phyloP scores from a whole-genome alignment of 2,113 vertebrate genomes.

The Emydocephalus ijimae region DNA sequence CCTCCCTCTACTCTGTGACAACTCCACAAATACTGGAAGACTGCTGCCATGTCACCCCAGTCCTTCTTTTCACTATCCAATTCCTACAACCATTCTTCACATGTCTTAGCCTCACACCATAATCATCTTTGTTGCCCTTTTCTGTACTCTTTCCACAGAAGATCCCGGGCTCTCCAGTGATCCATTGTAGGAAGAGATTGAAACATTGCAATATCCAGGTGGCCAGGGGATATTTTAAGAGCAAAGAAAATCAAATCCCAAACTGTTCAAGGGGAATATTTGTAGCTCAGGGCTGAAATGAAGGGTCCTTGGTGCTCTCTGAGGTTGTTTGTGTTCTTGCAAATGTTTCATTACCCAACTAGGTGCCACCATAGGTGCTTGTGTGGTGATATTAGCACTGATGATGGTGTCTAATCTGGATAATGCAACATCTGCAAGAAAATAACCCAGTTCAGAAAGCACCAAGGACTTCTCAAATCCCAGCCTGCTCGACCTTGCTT shows the following conservation, averaged over 20 bases:
- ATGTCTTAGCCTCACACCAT: not conserved
- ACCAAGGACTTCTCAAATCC: not conserved
- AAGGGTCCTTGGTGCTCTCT: not conserved
- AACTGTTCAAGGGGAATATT: not conserved
- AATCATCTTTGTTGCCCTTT: not conserved
- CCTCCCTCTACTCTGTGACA: not conserved
- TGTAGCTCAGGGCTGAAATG: not conserved
- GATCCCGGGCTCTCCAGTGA: fast-evolving
- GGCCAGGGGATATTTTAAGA: not conserved
- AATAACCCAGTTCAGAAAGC: not conserved
- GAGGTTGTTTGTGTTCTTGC: not conserved
- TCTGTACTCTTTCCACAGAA: not conserved
- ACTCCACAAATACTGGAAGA: not conserved
- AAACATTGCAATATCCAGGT: not conserved
- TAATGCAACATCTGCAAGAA: not conserved
- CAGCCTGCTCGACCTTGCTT: not conserved
- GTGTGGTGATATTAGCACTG: not conserved
- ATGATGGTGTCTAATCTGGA: not conserved
- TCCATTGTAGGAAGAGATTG: not conserved
- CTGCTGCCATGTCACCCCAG: not conserved
- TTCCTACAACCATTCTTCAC: not conserved
- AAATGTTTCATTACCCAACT: not conserved
- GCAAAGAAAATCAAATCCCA: not conserved
- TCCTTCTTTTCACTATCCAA: not conserved
- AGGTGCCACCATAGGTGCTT: not conserved